Evolutionary conservation across 1,140 invertebrate genomes (phyloP), one percentile per base, ranked within the genome.

Genomic region (Protaetia brevitarsis): DNA sequence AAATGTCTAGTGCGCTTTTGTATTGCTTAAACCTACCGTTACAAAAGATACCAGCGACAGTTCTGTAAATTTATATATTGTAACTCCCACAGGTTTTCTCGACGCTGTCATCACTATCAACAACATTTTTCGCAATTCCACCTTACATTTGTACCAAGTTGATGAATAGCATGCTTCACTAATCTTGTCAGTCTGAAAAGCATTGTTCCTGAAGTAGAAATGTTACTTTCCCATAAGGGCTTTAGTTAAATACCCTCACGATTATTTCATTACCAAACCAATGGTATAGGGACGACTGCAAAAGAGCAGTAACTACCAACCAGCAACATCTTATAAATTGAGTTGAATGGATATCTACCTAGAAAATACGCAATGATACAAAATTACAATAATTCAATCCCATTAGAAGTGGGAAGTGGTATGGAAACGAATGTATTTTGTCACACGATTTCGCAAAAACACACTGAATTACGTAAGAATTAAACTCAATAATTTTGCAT

Each of bases 51-150:
- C 10, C 16, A 72, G 51, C 8, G 69, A 75, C 3, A 77, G 68
- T 6, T 57, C 51, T 36, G 65, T 69, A 36, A 79, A 76, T 58
- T 70, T 73, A 13, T 73, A 73, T 23, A 75, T 74, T 0, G 70
- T 78, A 8, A 79, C 65, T 13, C 60, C 29, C 23, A 76, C 59
- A 13, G 77, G 74, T 23, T 57, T 59, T 37, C 70, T 69, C 0
- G 71, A 68, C 28, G 73, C 65, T 28, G 66, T 63, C 65, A 79
- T 77, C 7, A 78, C 70, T 6, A 79, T 68, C 8, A 72, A 62
- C 4, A 79, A 30, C 31, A 34, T 66, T 66, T 63, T 76, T 0
- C 70, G 37, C 13, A 72, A 61, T 2, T 34, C 34, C 3, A 66
- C 30, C 19, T 71, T 56, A 11, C 74, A 67, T 7, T 72, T 71